These are phyloP conservation scores for Onchidella celtica DNA, from an alignment of 2,888 invertebrate genomes.

Conservation along the genomic window DNA sequence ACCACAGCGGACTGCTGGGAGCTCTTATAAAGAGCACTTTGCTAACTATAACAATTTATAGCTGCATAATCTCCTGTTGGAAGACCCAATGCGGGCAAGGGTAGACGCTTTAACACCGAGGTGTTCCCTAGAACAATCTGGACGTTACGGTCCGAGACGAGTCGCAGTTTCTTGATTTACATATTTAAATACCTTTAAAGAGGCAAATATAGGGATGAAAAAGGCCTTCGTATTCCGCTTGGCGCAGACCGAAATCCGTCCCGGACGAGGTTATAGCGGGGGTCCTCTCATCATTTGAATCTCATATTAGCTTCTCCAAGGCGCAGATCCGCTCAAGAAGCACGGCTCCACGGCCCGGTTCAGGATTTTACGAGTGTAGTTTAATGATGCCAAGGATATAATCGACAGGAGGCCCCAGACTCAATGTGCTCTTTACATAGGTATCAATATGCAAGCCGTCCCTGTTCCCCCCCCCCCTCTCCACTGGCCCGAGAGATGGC, in stretches of 20 bases:
- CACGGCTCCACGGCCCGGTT: background rate
- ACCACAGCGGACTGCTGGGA: background rate
- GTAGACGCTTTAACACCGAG: conserved; percentile 12
- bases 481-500: no score
- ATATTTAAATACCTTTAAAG: conserved; percentile 14
- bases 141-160: background rate
- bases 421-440: background rate
- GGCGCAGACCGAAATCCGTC: conserved; percentile 6
- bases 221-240: background rate
- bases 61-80: conserved; percentile 9
- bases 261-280: conserved; percentile 6
- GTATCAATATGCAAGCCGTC: background rate
- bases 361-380: background rate
- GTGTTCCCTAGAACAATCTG: background rate
- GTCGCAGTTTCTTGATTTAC: background rate
- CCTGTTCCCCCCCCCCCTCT: no score
- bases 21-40: conserved; percentile 25
- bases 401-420: background rate
- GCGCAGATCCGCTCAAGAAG: background rate
- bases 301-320: background rate
- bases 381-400: background rate
- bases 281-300: conserved; percentile 2
- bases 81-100: background rate
- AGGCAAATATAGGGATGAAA: background rate
- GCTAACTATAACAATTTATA: conserved; percentile 25